Percentiles rank a stretch among this genome's conserved stretches.
Conservation (phyloP, 2,113 vertebrate genomes). For the Tragelaphus scriptus region DNA sequence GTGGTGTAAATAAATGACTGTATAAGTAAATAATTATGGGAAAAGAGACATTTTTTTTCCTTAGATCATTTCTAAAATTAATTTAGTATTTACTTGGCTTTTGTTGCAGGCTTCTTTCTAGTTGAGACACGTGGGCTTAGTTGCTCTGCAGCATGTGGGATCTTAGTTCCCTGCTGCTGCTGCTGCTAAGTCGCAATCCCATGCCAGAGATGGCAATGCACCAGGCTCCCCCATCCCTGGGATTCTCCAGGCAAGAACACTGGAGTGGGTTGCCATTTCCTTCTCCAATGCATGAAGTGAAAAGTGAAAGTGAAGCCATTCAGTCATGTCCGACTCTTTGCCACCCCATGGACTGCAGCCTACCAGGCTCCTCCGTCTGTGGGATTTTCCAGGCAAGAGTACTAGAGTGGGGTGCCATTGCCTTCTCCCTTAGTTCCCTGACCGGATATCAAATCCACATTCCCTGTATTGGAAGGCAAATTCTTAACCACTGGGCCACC, state of each 20-base stretch:
- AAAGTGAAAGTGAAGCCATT: too few relatives aligned
- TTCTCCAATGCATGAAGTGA: too few relatives aligned
- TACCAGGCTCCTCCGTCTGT: rapidly evolving
- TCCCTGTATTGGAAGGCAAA: background rate
- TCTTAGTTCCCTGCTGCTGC: background rate
- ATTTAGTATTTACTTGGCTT: background rate
- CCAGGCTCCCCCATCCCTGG: too few relatives aligned
- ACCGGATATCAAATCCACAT: background rate
- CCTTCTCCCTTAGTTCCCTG: background rate
- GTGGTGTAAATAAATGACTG: background rate
- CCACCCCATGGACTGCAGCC: rapidly evolving
- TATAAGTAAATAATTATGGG: background rate
- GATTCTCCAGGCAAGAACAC: too few relatives aligned
- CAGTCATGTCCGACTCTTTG: rapidly evolving
- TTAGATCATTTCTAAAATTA: background rate
- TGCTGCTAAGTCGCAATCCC: too few relatives aligned
- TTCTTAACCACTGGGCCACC: background rate
- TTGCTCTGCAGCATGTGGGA: background rate
- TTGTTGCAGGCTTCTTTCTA: background rate
- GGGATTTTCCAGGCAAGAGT: too few relatives aligned
- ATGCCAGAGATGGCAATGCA: too few relatives aligned
- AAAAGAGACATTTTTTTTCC: background rate
- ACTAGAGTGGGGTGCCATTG: too few relatives aligned
- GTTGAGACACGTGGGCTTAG: background rate
- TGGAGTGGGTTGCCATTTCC: too few relatives aligned